A percentile compares a stretch with the other conserved stretches of the same genome.
Conservation (phyloP, 2,888 invertebrate species). For the Dolichopus griseipennis region DNA sequence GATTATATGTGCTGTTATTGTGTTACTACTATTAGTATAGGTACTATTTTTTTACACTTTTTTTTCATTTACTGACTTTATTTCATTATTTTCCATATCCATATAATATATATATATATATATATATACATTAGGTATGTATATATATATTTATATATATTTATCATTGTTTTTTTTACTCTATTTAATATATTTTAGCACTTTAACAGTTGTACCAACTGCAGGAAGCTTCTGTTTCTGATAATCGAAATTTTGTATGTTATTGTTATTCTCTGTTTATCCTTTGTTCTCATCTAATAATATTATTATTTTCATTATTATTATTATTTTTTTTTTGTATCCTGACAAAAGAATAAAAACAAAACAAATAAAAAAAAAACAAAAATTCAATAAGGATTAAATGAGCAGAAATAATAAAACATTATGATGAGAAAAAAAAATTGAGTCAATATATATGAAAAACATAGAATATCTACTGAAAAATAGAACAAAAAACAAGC, state of each 20-base stretch:
- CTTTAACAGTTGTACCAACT: constrained; percentile 4
- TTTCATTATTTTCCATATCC: too few relatives aligned
- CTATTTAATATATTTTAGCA: constrained; percentile 1
- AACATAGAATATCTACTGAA: too few relatives aligned
- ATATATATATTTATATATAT: not conserved
- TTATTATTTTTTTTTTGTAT: too few relatives aligned
- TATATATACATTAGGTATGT: too few relatives aligned
- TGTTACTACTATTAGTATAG: too few relatives aligned
- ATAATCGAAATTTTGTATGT: not conserved
- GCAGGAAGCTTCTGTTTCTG: not conserved
- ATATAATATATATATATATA: too few relatives aligned
- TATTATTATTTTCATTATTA: too few relatives aligned
- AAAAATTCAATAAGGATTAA: constrained; percentile 1
- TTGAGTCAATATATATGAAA: too few relatives aligned
- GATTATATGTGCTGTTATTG: too few relatives aligned
- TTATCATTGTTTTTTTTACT: not conserved
- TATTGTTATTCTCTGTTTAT: not conserved
- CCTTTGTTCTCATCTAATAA: too few relatives aligned
- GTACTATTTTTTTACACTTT: not conserved
- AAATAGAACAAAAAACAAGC: too few relatives aligned
- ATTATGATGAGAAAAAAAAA: not conserved
- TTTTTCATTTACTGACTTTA: not conserved
- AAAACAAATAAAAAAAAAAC: not conserved
- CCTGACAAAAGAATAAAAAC: too few relatives aligned
- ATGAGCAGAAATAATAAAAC: constrained; percentile 3